Evolutionary conservation across 2,888 invertebrate genomes (phyloP).

Genomic region (Miltochrista miniata): DNA sequence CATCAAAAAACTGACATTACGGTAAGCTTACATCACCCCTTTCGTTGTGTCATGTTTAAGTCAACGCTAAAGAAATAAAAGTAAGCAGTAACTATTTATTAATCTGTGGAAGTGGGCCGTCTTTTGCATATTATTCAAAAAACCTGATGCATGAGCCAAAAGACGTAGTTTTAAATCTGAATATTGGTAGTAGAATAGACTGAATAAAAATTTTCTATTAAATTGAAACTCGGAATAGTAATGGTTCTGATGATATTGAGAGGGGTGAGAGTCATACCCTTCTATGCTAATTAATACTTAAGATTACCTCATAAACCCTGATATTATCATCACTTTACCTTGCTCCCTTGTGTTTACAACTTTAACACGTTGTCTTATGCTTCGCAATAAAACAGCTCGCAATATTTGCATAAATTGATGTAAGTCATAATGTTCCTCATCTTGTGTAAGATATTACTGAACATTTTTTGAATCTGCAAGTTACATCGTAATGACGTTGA

Average conservation of each 20-base stretch:
- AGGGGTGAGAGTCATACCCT: not conserved
- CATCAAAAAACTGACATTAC: too few relatives aligned
- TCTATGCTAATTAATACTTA: not conserved
- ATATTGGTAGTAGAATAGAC: not conserved
- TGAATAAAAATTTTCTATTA: not conserved
- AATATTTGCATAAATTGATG: constrained; percentile 6
- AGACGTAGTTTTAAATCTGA: too few relatives aligned
- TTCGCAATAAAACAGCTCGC: constrained; percentile 2
- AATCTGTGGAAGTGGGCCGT: too few relatives aligned
- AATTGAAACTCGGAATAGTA: not conserved
- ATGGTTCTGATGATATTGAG: not conserved
- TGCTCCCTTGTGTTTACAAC: constrained; percentile 4
- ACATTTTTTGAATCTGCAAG: too few relatives aligned
- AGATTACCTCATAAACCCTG: constrained; percentile 8
- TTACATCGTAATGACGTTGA: too few relatives aligned
- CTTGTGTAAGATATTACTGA: too few relatives aligned
- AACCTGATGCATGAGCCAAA: too few relatives aligned
- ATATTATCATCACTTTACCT: constrained; percentile 3
- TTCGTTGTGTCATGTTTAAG: too few relatives aligned
- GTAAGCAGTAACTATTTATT: too few relatives aligned
- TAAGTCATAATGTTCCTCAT: not conserved
- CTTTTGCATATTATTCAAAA: too few relatives aligned
- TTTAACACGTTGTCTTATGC: not conserved
- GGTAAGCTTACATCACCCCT: too few relatives aligned
- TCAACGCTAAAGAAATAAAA: too few relatives aligned